A percentile compares a stretch with the other conserved stretches of the same genome.
Evolutionary conservation across 2,797 vertebrate species (phyloP).

Genomic region (Salmo trutta): DNA sequence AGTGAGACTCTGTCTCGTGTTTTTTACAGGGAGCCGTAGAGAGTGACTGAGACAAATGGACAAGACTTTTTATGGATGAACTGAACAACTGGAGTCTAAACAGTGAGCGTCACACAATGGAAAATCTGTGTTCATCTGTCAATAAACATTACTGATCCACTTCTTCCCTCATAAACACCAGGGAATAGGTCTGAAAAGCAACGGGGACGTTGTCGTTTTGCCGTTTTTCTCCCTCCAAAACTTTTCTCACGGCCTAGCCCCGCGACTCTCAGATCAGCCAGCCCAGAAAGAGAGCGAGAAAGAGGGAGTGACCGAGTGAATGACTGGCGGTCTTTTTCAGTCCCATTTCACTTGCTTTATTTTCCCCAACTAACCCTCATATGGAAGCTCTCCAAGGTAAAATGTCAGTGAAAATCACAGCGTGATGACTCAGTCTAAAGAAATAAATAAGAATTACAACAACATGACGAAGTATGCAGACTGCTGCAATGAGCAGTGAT

Average conservation of each 20-base stretch:
- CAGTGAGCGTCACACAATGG: slow-evolving; percentile 63
- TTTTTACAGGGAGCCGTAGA: slow-evolving; percentile 53
- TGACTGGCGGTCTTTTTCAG: slow-evolving; percentile 11
- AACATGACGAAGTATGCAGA: slow-evolving; percentile 67
- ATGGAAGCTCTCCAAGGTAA: slow-evolving; percentile 44
- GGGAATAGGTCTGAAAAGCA: slow-evolving; percentile 37
- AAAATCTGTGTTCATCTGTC: slow-evolving; percentile 66
- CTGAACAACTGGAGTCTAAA: slow-evolving; percentile 67
- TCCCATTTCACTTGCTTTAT: neutral
- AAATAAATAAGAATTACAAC: slow-evolving; percentile 56
- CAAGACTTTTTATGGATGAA: slow-evolving; percentile 68
- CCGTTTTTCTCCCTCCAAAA: slow-evolving; percentile 16
- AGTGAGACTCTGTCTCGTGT: neutral
- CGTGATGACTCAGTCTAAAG: slow-evolving; percentile 63
- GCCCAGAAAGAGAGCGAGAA: neutral
- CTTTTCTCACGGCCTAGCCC: slow-evolving; percentile 59
- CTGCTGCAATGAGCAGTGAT: slow-evolving; percentile 62
- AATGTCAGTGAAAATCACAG: slow-evolving; percentile 57
- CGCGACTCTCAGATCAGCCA: neutral
- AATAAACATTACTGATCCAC: slow-evolving; percentile 64
- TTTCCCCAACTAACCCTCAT: slow-evolving; percentile 11
- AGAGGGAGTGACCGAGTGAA: neutral
- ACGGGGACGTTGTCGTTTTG: neutral
- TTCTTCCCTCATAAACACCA: slow-evolving; percentile 46
- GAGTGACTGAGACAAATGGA: slow-evolving; percentile 70